Conservation (phyloP, 2,888 invertebrate species). For the Yponomeuta evonymella region DNA sequence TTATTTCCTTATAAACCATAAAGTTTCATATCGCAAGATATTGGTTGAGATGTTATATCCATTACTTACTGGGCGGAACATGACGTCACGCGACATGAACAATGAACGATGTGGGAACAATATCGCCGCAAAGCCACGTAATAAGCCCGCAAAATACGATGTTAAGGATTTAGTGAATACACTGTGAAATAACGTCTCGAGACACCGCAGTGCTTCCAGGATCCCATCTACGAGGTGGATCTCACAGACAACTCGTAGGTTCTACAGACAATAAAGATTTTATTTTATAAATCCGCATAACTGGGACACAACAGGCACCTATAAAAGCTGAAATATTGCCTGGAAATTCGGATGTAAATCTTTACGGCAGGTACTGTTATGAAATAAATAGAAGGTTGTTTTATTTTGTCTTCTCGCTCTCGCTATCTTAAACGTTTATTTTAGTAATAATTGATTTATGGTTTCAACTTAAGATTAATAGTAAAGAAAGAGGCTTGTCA, state of each 20-base stretch:
- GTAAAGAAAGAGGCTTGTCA: too few species aligned
- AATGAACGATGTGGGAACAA: background rate
- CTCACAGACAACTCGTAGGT: background rate
- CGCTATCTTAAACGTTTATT: too few species aligned
- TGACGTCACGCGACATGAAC: background rate
- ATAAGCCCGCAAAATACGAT: background rate
- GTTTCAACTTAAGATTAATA: too few species aligned
- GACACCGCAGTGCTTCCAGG: background rate
- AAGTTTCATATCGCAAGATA: too few species aligned
- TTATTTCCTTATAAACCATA: too few species aligned
- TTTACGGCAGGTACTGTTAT: background rate
- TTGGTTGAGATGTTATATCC: background rate
- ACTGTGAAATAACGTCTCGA: slow-evolving; percentile 1
- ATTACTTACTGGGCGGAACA: background rate
- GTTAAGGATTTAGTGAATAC: background rate
- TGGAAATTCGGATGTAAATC: background rate
- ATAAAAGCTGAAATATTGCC: background rate
- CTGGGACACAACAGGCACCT: background rate
- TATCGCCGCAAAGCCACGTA: slow-evolving; percentile 2
- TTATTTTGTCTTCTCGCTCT: too few species aligned
- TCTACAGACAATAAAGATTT: background rate
- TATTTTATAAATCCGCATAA: slow-evolving; percentile 3
- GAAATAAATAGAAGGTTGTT: background rate
- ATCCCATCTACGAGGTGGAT: background rate
- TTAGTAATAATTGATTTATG: too few species aligned